Percentiles rank a stretch among this genome's conserved stretches.
Evolutionary conservation across 2,888 invertebrate genomes (phyloP).

Genomic region (Tipula unca): DNA sequence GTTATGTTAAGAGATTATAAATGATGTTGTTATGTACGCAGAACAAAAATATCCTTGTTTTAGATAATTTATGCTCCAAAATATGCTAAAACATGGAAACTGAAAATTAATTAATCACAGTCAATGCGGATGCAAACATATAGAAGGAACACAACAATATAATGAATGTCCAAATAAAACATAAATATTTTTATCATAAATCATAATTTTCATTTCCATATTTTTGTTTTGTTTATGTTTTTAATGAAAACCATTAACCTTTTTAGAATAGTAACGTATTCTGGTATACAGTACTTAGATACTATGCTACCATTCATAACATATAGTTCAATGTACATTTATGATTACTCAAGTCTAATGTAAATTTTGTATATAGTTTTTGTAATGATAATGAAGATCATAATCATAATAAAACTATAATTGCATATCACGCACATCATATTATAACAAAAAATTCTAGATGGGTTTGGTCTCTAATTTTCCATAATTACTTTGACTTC

Average conservation of each 20-base stretch:
- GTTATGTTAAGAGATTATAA: background rate
- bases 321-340: background rate
- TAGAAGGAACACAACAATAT: background rate
- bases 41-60: background rate
- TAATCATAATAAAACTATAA: background rate
- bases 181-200: background rate
- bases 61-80: background rate
- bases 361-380: background rate
- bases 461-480: background rate
- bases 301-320: background rate
- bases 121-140: background rate
- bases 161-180: background rate
- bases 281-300: background rate
- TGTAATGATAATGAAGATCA: background rate
- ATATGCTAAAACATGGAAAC: background rate
- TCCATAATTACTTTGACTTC: background rate
- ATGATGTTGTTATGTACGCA: background rate
- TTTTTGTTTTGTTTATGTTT: background rate
- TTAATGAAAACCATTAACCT: background rate
- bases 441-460: background rate
- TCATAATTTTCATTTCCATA: background rate
- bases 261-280: background rate
- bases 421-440: background rate
- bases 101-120: background rate
- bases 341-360: background rate